Base-by-base conservation (phyloP, 1,140 invertebrate genomes). In the Adelges cooleyi region DNA sequence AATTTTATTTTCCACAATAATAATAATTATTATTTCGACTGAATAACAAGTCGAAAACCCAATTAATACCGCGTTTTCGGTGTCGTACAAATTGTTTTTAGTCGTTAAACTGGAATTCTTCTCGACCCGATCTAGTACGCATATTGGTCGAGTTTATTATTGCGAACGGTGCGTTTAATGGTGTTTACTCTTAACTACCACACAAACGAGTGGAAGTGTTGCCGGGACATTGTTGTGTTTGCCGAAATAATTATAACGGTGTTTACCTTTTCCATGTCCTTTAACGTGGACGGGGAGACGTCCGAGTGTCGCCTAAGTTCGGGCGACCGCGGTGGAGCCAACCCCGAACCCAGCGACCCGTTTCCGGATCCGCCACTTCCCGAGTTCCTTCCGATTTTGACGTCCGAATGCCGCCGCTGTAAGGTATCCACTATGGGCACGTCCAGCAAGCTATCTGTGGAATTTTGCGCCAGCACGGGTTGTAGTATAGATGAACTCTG, bases 231-330 rank as follows among this genome's bases (percentile, higher is more conserved):
- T 33, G 11, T 33, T 33, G 11, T 11, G 29, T 5, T 33, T 6
- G 11, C 11, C 11, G 5, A 33, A 33, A 33, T 33, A 33, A 33
- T 33, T 5, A 33, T 33, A 17, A 22, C 5, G 5, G 44, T 17
- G 4, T 22, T 66, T 66, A 89, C 87, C 80, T 89, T 87, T 77
- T 90, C 88, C 1, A 90, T 76, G 75, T 90, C 87, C 72, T 89
- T 90, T 4, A 90, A 76, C 38, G 86, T 89, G 0, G 87, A 87
- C 0, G 87, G 86, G 17, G 88, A 90, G 1, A 90, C 87, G 68
- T 90, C 88, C 1, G 86, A 89, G 71, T 90, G 88, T 38, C 88
- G 76, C 1, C 87, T 75, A 1, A 88, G 74, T 70, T 90, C 87
- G 0, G 87, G 85, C 67, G 85, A 87, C 25, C 87, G 77, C 0